Conservation (phyloP, 2,113 vertebrate genomes). For the Cebus imitator region DNA sequence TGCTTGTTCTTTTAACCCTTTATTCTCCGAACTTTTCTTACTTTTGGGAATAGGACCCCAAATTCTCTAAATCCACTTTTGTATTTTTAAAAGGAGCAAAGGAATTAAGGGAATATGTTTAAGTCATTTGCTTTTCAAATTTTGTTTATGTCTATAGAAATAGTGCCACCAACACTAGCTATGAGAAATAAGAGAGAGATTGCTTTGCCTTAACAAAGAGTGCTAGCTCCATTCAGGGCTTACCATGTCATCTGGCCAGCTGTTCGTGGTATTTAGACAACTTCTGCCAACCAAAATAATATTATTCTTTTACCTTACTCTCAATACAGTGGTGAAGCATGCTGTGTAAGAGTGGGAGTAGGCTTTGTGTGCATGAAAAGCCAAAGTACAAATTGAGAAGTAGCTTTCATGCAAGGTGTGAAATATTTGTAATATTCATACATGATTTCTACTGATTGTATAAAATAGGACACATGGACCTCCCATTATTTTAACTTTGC, state of each 20-base stretch:
- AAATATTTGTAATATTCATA: conserved; percentile 36
- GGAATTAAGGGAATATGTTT: conserved; percentile 51
- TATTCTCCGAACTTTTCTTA: conserved; percentile 64
- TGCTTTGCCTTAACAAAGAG: conserved; percentile 76
- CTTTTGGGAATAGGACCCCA: conserved; percentile 42
- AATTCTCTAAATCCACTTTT: conserved; percentile 61
- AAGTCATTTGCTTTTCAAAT: conserved; percentile 23
- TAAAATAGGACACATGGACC: conserved; percentile 13
- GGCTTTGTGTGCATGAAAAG: conserved; percentile 65
- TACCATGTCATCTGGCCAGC: conserved; percentile 46
- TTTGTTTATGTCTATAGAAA: conserved; percentile 55
- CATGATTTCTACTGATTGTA: conserved; percentile 17
- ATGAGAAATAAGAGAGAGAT: conserved; percentile 44
- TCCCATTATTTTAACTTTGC: conserved; percentile 30
- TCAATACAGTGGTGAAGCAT: neutral
- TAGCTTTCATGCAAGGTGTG: conserved; percentile 57
- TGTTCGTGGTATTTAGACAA: conserved; percentile 33
- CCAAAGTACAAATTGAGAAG: neutral
- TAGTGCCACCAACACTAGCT: neutral
- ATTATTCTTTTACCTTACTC: neutral
- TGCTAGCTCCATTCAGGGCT: conserved; percentile 35
- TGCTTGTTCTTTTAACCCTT: conserved; percentile 75
- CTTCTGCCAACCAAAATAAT: conserved; percentile 51
- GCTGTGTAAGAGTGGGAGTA: neutral
- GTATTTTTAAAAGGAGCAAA: conserved; percentile 31